Percentiles rank a stretch among this genome's conserved stretches.
These are phyloP conservation scores for Thripadectes ignobilis DNA, from an alignment of 2,797 vertebrate genomes.

Conservation along the genomic window DNA sequence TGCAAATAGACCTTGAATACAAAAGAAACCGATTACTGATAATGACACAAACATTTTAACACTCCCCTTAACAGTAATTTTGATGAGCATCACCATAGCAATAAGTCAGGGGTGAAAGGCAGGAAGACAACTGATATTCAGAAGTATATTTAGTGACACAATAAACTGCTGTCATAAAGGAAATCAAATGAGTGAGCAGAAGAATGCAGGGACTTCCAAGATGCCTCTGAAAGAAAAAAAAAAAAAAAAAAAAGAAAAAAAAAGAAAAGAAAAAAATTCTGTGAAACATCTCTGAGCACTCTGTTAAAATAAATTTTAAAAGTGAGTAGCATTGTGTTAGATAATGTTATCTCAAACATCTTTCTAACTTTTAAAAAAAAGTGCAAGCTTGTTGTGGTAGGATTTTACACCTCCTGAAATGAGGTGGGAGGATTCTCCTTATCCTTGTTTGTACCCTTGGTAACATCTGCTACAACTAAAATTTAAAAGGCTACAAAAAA, in stretches of 20 bases:
- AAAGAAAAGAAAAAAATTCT: too few species aligned
- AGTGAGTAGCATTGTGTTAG: neutral
- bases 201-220: accelerated
- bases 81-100: neutral
- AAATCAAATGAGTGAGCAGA: neutral
- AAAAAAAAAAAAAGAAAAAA: neutral
- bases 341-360: neutral
- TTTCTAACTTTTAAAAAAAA: neutral
- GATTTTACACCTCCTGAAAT: neutral
- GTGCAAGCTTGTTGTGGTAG: neutral
- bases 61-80: neutral
- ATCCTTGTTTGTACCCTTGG: neutral
- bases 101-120: neutral
- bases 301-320: neutral
- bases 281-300: neutral
- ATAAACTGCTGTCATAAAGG: neutral
- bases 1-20: neutral
- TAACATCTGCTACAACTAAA: neutral
- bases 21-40: neutral
- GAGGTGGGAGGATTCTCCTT: neutral
- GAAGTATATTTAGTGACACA: neutral
- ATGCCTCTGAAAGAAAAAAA: neutral
- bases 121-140: neutral
- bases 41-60: neutral
- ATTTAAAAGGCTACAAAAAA: neutral